Base-by-base conservation (phyloP, 2,888 invertebrate species). In the Allolobophora icterica region DNA sequence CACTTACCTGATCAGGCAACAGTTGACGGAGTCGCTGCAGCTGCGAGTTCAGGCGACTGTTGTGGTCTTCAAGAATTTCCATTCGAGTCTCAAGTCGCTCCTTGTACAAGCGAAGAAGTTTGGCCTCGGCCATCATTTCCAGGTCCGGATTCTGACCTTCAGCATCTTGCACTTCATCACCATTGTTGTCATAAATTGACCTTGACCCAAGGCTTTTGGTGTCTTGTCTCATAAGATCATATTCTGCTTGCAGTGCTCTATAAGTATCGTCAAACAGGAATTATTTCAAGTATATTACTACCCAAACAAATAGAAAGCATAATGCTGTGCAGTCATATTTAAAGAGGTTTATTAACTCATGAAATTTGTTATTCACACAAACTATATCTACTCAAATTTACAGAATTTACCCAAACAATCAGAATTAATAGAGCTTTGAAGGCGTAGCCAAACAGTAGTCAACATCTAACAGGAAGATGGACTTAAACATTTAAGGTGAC, bases 201-300 rank as follows among this genome's bases (percentile, higher is more conserved):
- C 34, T 17, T 87, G 87, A 87, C 19, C 21, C 33, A 21, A 42
- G 89, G 52, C 38, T 40, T 89, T 19, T 42, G 21, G 45, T 89
- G 4, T 42, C 89, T 89, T 34, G 24, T 52, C 97, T 97, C 94
- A 99, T 96, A 92, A 98, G 97, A 95, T 99, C 99, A 95, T 99
- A 99, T 96, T 99, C 99, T 21, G 97, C 98, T 94, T 98, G 98
- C 91, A 99, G 96, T 90, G 97, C 97, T n/a, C 95, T 87, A 17
- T n/a, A 87, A 87, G 71, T 71, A 71, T 71, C 71, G n/a, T 71
- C 71, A 71, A 71, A 52, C 1, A 71, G 71, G 52, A 34, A 90
- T 45, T 38, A 58, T 13, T 90, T 84, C 13, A 24, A 34, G 11
- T n/a, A 33, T 1, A n/a, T 8, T 89, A 38, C 13, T 33, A 11